Percentiles rank a stretch among this genome's conserved stretches.
phyloP scores from a whole-genome alignment of 2,113 vertebrate genomes.

The Colinus virginianus region DNA sequence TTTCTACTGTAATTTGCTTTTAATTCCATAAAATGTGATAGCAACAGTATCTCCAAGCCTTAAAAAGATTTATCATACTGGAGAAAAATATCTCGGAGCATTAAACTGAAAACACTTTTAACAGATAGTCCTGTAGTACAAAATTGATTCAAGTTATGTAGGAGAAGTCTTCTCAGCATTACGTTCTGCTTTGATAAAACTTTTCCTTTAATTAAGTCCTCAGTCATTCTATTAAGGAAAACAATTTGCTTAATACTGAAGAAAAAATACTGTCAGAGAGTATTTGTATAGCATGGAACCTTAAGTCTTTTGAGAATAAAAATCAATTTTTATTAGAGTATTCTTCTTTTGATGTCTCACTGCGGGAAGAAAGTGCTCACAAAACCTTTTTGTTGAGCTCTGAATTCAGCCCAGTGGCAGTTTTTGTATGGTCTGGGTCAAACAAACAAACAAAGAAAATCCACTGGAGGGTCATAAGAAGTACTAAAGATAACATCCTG shows the following conservation, averaged over 20 bases:
- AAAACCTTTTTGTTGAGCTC: background rate
- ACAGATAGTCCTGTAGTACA: background rate
- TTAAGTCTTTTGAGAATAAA: background rate
- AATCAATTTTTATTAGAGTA: background rate
- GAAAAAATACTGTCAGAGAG: background rate
- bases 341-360: background rate
- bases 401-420: background rate
- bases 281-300: background rate
- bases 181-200: background rate
- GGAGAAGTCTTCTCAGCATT: background rate
- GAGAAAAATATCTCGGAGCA: background rate
- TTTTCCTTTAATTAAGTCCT: background rate
- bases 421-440: background rate
- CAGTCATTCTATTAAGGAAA: background rate
- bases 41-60: background rate
- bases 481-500: background rate
- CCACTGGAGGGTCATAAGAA: background rate
- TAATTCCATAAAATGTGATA: background rate
- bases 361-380: background rate
- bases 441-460: background rate
- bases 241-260: background rate
- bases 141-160: background rate
- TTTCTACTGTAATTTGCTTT: constrained; percentile 3
- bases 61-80: background rate
- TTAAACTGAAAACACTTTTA: background rate